Evolutionary conservation across 2,113 vertebrate species (phyloP).

Genomic region (Saguinus midas): DNA sequence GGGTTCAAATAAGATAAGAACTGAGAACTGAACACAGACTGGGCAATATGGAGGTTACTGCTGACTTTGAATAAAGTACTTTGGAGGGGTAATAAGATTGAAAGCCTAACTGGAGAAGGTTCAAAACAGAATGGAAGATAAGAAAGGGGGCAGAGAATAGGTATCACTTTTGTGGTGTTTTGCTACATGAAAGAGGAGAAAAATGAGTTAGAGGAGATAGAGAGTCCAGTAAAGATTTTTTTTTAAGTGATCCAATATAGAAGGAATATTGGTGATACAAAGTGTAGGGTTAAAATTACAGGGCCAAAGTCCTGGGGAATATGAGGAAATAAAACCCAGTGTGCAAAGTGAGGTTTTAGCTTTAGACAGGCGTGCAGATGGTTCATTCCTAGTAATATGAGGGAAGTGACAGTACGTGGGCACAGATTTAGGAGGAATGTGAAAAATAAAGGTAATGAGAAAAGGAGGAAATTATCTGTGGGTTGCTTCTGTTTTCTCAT

Average conservation of each 20-base stretch:
- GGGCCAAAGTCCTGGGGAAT: not conserved
- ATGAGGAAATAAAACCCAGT: not conserved
- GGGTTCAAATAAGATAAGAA: not conserved
- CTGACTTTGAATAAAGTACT: not conserved
- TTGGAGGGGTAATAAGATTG: not conserved
- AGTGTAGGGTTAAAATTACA: not conserved
- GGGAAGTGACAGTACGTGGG: too few relatives aligned
- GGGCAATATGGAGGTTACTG: not conserved
- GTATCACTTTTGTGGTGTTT: not conserved
- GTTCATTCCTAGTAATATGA: not conserved
- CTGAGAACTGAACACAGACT: not conserved
- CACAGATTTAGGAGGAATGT: not conserved
- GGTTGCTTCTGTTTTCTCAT: not conserved
- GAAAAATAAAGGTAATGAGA: not conserved
- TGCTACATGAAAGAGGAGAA: not conserved
- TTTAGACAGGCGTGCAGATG: not conserved
- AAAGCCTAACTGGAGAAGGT: not conserved
- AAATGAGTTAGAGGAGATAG: too few relatives aligned
- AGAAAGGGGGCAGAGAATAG: not conserved
- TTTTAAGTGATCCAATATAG: not conserved
- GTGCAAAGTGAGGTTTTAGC: not conserved
- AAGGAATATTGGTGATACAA: not conserved
- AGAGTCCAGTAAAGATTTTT: not conserved
- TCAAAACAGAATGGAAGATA: not conserved
- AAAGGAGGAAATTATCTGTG: not conserved